These are phyloP conservation scores for Bambusicola thoracicus DNA, from an alignment of 2,113 vertebrate genomes.

Conservation along the genomic window DNA sequence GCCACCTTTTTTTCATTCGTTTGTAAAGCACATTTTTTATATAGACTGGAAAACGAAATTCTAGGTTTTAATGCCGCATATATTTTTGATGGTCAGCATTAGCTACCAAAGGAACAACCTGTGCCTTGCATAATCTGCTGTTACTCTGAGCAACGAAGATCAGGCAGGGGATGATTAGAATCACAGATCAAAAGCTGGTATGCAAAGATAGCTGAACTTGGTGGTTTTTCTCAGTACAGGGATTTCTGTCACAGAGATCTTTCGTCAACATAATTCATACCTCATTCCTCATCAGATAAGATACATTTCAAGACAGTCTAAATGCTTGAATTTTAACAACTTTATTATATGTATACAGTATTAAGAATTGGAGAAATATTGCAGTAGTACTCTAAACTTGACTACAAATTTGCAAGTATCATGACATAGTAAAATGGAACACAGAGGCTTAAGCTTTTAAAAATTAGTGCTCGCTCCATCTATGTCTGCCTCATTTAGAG, in stretches of 20 bases:
- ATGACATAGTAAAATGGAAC: not conserved
- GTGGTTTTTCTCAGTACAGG: not conserved
- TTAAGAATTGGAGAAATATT: not conserved
- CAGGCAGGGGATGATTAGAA: not conserved
- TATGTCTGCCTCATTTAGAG: not conserved
- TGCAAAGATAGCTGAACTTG: not conserved
- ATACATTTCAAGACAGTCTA: not conserved
- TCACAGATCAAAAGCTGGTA: not conserved
- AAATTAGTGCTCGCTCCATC: not conserved
- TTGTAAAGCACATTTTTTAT: not conserved
- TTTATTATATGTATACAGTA: not conserved
- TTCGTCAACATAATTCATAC: not conserved
- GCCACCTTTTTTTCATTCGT: not conserved
- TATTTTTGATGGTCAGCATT: not conserved
- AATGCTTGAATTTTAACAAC: not conserved
- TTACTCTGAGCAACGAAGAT: not conserved
- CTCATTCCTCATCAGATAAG: not conserved
- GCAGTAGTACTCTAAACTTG: not conserved
- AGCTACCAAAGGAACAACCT: not conserved
- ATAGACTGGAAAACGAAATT: not conserved
- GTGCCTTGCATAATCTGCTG: not conserved
- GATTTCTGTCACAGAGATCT: not conserved
- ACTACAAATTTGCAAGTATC: not conserved
- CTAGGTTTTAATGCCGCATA: not conserved
- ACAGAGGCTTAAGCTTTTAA: not conserved